phyloP scores from a whole-genome alignment of 2,888 invertebrate genomes.

The Ceratothoa steindachneri region DNA sequence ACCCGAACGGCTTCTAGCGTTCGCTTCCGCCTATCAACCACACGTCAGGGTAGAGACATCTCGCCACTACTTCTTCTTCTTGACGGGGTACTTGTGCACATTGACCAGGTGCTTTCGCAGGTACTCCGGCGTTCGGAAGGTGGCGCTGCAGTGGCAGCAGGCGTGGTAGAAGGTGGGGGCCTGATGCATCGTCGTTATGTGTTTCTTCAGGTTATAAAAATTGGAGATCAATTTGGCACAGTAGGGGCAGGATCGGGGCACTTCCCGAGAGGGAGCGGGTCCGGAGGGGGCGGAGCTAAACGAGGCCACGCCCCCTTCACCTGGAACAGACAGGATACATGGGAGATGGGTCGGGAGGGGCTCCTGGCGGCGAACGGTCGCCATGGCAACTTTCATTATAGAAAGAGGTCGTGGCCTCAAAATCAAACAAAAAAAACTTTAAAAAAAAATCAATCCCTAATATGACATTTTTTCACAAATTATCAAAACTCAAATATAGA shows the following conservation, averaged over 20 bases:
- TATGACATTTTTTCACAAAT: too few relatives aligned
- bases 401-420: too few relatives aligned
- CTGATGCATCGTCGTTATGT: conserved; percentile 52
- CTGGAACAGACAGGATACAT: conserved; percentile 35
- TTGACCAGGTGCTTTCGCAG: conserved; percentile 52
- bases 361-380: not conserved
- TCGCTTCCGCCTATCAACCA: too few relatives aligned
- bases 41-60: too few relatives aligned
- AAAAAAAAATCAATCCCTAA: too few relatives aligned
- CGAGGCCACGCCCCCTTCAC: conserved; percentile 36
- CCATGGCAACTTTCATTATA: not conserved
- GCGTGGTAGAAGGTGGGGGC: conserved; percentile 51
- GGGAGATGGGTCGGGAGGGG: not conserved
- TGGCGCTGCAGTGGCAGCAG: conserved; percentile 51
- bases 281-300: not conserved
- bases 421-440: too few relatives aligned
- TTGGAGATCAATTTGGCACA: conserved; percentile 51
- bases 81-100: conserved; percentile 52
- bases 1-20: too few relatives aligned
- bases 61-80: conserved; percentile 50
- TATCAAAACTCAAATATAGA: too few relatives aligned
- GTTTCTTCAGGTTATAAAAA: conserved; percentile 52
- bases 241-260: conserved; percentile 51
- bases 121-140: conserved; percentile 52
- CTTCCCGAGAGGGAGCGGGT: conserved; percentile 47